Percentiles rank a stretch among this genome's conserved stretches.
Evolutionary conservation across 2,113 vertebrate species (phyloP).

Genomic region (Phyllopteryx taeniolatus): DNA sequence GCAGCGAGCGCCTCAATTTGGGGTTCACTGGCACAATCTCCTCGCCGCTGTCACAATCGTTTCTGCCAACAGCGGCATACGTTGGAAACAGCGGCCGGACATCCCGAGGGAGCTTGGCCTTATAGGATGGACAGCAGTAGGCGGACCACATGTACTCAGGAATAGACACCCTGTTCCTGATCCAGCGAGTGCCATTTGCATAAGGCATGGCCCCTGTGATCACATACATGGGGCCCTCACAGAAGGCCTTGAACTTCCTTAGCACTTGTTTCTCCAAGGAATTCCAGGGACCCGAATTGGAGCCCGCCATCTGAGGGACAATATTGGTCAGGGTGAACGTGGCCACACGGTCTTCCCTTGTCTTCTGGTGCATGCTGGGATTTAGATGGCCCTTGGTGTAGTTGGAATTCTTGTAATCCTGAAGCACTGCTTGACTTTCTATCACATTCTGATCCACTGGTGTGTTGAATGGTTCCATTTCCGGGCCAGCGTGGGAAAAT

Average conservation of each 20-base stretch:
- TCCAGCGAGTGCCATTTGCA: constrained; percentile 14
- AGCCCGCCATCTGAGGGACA: constrained; percentile 71
- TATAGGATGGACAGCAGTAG: constrained; percentile 63
- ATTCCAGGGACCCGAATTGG: constrained; percentile 71
- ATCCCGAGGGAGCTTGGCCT: constrained; percentile 2
- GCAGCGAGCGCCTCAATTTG: not conserved
- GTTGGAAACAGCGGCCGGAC: constrained; percentile 43
- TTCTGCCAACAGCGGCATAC: constrained; percentile 63
- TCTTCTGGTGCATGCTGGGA: constrained; percentile 67
- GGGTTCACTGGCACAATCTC: constrained; percentile 57
- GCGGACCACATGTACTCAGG: constrained; percentile 73
- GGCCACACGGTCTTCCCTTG: constrained; percentile 41
- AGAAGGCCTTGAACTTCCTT: constrained; percentile 23
- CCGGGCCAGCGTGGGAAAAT: constrained; percentile 33
- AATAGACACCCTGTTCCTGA: constrained; percentile 56
- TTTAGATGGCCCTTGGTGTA: constrained; percentile 74
- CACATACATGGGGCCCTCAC: constrained; percentile 48
- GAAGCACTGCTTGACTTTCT: constrained; percentile 58
- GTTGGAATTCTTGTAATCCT: constrained; percentile 53
- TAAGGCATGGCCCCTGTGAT: constrained; percentile 62
- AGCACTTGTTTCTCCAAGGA: constrained; percentile 51
- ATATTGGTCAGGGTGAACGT: constrained; percentile 82
- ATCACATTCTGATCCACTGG: constrained; percentile 55
- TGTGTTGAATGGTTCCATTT: constrained; percentile 44
- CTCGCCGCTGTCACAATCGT: constrained; percentile 46